Evolutionary conservation across 2,888 invertebrate genomes (phyloP), one percentile per base, ranked within the genome.

Genomic region (Belgica antarctica): DNA sequence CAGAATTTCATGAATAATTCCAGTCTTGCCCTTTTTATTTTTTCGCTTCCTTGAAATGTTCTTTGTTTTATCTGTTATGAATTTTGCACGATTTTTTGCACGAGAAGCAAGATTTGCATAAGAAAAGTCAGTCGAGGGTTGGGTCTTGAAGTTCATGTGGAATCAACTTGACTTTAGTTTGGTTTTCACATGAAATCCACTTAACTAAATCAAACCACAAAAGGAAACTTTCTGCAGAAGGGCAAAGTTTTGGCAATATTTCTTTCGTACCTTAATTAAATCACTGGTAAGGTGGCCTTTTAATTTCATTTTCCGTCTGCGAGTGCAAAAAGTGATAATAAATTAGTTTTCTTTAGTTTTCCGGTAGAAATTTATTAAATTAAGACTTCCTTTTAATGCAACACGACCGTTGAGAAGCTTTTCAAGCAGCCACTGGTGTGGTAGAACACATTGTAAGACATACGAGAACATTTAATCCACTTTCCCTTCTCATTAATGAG

Each of bases 401-500:
- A 15, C 36, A 62, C n/a, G n/a, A 22, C 22, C 17, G 46, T 62
- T 59, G 52, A 52, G 52, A 22, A 24, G 12, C n/a, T n/a, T n/a
- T n/a, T n/a, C n/a, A 57, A 57, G 19, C n/a, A 5, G 25, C 27
- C 59, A 59, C 59, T 4, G 4, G 3, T 5, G 52, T 52, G 52
- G 52, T 52, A 12, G 22, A 22, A 52, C 52, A 59, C 59, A 59
- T n/a, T 59, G 22, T 12, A 15, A 59, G 25, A 4, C 59, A 24
- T 59, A 27, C 59, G 27, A 22, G 57, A 59, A n/a, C 65, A 65
- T 65, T 65, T 65, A 65, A 65, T 65, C 65, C 65, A 65, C 65
- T 65, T 65, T 65, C 25, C 65, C 46, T 47, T 47, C 63, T 65
- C 65, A 65, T 65, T 65, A 65, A 65, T 65, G 65, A 65, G 47